Base-by-base conservation (phyloP, 1,140 invertebrate species). In the Lysiphlebus fabarum region DNA sequence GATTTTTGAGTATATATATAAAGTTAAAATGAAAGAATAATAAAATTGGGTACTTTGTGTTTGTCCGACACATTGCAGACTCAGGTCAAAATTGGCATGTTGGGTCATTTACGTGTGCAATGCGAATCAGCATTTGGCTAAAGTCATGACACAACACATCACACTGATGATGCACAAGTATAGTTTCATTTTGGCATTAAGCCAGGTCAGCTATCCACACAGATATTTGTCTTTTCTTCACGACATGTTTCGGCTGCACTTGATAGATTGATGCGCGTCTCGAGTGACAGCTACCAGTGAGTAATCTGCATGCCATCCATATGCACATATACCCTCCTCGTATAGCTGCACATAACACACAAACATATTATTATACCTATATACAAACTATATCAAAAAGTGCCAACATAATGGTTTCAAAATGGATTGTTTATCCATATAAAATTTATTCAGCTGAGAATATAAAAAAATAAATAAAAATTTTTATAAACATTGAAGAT, bases 181-280 rank as follows among this genome's bases (percentile, higher is more conserved):
- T 17, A 26, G 17, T 26, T 26, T n/a, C n/a, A n/a, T 38, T 57
- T 63, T 74, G 72, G 72, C 65, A 41, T 7, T 7, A 17, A 4
- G 71, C 71, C 71, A 72, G 65, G 64, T 56, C 63, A 63, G 67
- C 70, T 69, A 71, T 74, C 70, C 64, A 47, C 64, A 58, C 65
- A 53, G 60, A 67, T 69, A 72, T 71, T 65, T 56, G 70, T 72
- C 72, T 71, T 74, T 74, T 71, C 72, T 66, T 67, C 70, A 65
- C 67, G 63, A 67, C 70, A 63, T 67, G 64, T 58, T 66, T 60
- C 64, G 63, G 53, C 63, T 55, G 63, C 62, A 58, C 58, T 64
- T 57, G 62, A 64, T 67, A 65, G 70, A 74, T 74, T 70, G 70
- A 74, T 71, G 68, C 66, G 59, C 61, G 63, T 53, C 65, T 65